Percentiles rank a stretch among this genome's conserved stretches.
These are phyloP conservation scores for Zophobas atratus DNA, from an alignment of 1,140 invertebrate species.

Conservation along the genomic window DNA sequence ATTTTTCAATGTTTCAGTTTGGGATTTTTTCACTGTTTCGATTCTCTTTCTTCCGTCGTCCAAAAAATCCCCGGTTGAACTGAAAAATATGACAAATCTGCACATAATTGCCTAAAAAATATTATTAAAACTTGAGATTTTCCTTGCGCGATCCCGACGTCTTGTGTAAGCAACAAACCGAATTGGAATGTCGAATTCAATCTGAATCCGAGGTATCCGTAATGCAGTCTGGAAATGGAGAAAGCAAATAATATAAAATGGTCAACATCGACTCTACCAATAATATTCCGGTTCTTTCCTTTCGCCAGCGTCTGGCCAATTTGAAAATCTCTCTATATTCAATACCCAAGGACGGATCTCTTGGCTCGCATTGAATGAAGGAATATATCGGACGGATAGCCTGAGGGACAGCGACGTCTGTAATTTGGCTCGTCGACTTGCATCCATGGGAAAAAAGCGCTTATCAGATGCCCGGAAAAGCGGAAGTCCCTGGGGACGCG, in stretches of 20 bases:
- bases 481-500: too few species aligned
- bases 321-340: slow-evolving; percentile 51
- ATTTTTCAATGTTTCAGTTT: too few species aligned
- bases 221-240: slow-evolving; percentile 42
- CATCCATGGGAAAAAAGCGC: too few species aligned
- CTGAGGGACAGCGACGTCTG: slow-evolving; percentile 18
- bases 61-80: too few species aligned
- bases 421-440: slow-evolving; percentile 25
- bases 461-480: too few species aligned
- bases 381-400: slow-evolving; percentile 13
- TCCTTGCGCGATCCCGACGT: slow-evolving; percentile 2
- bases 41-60: too few species aligned
- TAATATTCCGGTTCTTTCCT: slow-evolving; percentile 49
- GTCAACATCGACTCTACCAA: slow-evolving; percentile 49
- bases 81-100: too few species aligned
- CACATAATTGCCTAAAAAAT: too few species aligned
- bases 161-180: slow-evolving; percentile 50
- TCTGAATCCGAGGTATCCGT: slow-evolving; percentile 49
- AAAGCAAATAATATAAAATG: slow-evolving; percentile 54
- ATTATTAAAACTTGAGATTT: slow-evolving; percentile 29
- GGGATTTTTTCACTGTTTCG: too few species aligned
- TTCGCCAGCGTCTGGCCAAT: slow-evolving; percentile 46
- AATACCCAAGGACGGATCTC: slow-evolving; percentile 43
- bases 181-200: slow-evolving; percentile 52
- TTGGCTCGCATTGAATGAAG: slow-evolving; percentile 22